Base-by-base conservation (phyloP, 2,888 invertebrate species). In the Caenorhabditis wallacei region DNA sequence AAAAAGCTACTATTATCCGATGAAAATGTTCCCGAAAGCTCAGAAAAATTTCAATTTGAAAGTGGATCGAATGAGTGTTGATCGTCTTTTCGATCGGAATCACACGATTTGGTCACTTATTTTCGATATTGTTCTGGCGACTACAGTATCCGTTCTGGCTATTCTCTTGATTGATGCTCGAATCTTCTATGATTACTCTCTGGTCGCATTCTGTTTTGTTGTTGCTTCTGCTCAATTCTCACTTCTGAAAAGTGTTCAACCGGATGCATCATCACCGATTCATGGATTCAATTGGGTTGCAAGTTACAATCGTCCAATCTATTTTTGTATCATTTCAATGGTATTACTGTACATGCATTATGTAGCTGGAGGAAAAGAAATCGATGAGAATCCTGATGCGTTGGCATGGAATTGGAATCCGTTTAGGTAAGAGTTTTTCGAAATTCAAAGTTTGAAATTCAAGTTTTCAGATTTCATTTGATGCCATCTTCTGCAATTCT, bases 221-320 rank as follows among this genome's bases (percentile, higher is more conserved):
- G 96, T 98, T 89, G 98, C 98, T 0, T 95, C 97, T 18, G 97
- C 97, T 16, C 84, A 99, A 93, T 99, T 89, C 88, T 92, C 85
- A 81, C 85, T 92, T 26, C 84, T 92, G 48, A 91, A 93, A 93
- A 97, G 97, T 92, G 99, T 99, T 1, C 99, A 99, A 92, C 99
- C 99, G 0, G 99, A 99, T 93, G 97, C 98, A 0, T 96, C 98
- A 0, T 98, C 98, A 1, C 98, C 99, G 0, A 97, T 97, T 48
- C 99, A 99, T 93, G 94, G 93, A 51, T 92, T 89, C 88, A 92
- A 94, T 85, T 92, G 92, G 85, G 87, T 93, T 13, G 87, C 93
- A 71, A 92, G 93, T 82, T 93, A 93, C 89, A 87, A 84, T 61
- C 81, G 87, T 4, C 85, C 98, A 5, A 95, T 97, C 18, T 98